Conservation (phyloP, 2,888 invertebrate genomes). For the Cyclophora punctaria region DNA sequence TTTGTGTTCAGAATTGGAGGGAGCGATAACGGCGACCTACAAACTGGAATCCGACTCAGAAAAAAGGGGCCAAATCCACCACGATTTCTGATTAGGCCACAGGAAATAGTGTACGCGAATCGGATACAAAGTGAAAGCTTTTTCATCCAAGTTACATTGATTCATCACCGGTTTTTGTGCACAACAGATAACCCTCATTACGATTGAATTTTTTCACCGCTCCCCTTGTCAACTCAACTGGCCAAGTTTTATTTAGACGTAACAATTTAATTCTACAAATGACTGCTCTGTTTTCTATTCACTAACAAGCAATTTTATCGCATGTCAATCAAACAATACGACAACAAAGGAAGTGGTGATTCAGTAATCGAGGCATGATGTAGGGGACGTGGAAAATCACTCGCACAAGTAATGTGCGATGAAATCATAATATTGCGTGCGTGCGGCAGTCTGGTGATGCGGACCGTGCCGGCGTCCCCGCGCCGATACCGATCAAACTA, state of each 20-base stretch:
- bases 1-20: constrained; percentile 19
- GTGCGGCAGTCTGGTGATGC: constrained; percentile 21
- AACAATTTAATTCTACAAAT: no score
- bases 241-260: no score
- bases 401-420: constrained; percentile 29
- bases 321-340: constrained; percentile 17
- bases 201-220: no score
- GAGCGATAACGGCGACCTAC: constrained; percentile 17
- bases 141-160: constrained; percentile 1
- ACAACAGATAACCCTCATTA: not conserved
- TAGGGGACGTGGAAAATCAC: constrained; percentile 36
- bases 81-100: constrained; percentile 21
- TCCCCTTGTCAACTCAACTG: no score
- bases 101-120: constrained; percentile 32
- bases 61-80: constrained; percentile 21
- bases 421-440: constrained; percentile 37
- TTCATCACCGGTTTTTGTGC: not conserved
- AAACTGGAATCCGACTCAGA: constrained; percentile 10
- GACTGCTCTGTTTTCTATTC: not conserved
- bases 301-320: constrained; percentile 1
- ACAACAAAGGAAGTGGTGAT: constrained; percentile 30
- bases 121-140: constrained; percentile 33
- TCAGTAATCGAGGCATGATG: constrained; percentile 26
- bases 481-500: constrained; percentile 25
- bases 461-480: constrained; percentile 14